Evolutionary conservation across 1,140 invertebrate genomes (phyloP).

Genomic region (Thalassaphorura encarpata): DNA sequence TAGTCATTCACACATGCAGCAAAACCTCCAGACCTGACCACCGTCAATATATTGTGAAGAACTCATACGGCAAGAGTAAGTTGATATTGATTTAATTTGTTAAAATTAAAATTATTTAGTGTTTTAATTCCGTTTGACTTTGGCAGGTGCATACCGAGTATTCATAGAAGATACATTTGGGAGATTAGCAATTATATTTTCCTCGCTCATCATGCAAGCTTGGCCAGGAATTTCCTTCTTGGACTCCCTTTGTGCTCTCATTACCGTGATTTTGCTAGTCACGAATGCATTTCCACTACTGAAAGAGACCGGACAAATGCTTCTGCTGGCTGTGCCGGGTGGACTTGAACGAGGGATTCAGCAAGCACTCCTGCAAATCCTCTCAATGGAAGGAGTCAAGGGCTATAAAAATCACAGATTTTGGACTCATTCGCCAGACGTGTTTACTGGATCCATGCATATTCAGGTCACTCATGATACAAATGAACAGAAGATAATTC

Average conservation of each 20-base stretch:
- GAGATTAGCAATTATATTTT: neutral
- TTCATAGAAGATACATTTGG: too few relatives aligned
- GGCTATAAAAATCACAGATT: conserved; percentile 41
- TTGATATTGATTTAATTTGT: too few relatives aligned
- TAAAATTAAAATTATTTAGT: too few relatives aligned
- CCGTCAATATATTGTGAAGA: too few relatives aligned
- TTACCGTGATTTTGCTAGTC: conserved; percentile 50
- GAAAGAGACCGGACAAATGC: conserved; percentile 42
- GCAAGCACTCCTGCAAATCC: conserved; percentile 35
- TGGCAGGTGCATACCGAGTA: too few relatives aligned
- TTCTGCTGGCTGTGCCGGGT: conserved; percentile 39
- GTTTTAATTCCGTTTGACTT: too few relatives aligned
- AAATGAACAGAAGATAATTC: conserved; percentile 37
- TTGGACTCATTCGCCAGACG: conserved; percentile 39
- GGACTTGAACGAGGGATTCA: conserved; percentile 21
- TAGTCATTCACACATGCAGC: too few relatives aligned
- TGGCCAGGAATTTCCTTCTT: conserved; percentile 27
- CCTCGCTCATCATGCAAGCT: neutral
- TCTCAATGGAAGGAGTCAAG: conserved; percentile 40
- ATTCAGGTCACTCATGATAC: conserved; percentile 39
- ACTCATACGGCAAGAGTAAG: too few relatives aligned
- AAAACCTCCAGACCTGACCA: too few relatives aligned
- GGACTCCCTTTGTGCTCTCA: conserved; percentile 54
- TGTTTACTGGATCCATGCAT: conserved; percentile 39
- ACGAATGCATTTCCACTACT: conserved; percentile 48